phyloP scores from a whole-genome alignment of 2,113 vertebrate species.

The Rana temporaria region DNA sequence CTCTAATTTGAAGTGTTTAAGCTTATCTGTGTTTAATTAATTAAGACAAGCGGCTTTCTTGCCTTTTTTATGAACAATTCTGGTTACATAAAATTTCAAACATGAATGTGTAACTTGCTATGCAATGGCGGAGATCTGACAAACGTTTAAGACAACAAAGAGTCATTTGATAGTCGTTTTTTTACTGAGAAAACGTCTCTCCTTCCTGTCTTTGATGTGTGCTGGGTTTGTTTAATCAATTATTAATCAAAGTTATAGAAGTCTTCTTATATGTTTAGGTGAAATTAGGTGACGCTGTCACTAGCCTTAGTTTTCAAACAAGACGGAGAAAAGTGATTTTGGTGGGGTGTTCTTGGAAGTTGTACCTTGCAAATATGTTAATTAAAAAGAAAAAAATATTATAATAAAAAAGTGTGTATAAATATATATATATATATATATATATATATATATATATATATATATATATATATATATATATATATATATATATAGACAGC shows the following conservation, averaged over 20 bases:
- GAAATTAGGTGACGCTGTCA: conserved; percentile 88
- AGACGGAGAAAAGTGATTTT: conserved; percentile 74
- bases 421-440: no score
- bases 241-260: conserved; percentile 98
- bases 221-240: conserved; percentile 94
- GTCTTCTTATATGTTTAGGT: conserved; percentile 89
- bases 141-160: conserved; percentile 97
- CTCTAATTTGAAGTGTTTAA: conserved; percentile 79
- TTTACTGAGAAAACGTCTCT: conserved; percentile 81
- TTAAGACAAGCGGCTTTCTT: conserved; percentile 55
- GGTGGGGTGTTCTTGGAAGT: not conserved
- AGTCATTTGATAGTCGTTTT: conserved; percentile 88
- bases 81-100: conserved; percentile 70
- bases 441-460: no score
- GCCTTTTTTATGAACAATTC: conserved; percentile 43
- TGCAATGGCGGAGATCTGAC: conserved; percentile 76
- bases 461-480: no score
- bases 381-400: no score
- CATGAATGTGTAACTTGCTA: conserved; percentile 70
- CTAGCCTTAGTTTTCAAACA: conserved; percentile 80
- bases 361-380: not conserved
- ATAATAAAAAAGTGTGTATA: no score
- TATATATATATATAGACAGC: no score
- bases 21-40: conserved; percentile 78
- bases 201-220: conserved; percentile 98